Evolutionary conservation across 2,797 vertebrate genomes (phyloP).

Genomic region (Rhinogobio ventralis): DNA sequence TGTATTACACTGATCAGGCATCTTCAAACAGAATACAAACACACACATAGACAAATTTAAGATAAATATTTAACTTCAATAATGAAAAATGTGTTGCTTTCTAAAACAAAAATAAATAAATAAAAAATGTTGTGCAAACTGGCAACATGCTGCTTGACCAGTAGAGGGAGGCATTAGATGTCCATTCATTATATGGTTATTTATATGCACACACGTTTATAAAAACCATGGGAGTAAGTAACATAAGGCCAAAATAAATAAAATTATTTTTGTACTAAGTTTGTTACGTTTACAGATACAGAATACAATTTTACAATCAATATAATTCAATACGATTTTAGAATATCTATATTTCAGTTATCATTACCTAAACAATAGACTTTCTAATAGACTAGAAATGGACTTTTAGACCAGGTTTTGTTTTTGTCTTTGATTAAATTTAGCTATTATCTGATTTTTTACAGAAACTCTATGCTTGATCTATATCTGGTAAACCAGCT

Average conservation of each 20-base stretch:
- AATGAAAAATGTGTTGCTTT: neutral
- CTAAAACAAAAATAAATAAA: neutral
- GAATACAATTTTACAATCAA: too few species aligned
- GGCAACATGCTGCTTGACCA: neutral
- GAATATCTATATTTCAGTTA: neutral
- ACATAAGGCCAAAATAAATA: neutral
- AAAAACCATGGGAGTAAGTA: neutral
- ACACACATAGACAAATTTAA: neutral
- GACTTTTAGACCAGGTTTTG: neutral
- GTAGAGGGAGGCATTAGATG: conserved; percentile 1
- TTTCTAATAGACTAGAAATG: neutral
- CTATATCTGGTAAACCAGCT: conserved; percentile 1
- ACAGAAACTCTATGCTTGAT: neutral
- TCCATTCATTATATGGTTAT: neutral
- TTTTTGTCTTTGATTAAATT: neutral
- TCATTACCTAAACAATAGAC: neutral
- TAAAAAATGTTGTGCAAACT: neutral
- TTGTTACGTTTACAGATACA: neutral
- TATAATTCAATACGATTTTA: neutral
- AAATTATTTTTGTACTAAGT: neutral
- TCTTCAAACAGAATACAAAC: neutral
- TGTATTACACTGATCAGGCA: neutral
- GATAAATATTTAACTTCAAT: neutral
- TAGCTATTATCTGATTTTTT: neutral
- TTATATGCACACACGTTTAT: neutral